These are phyloP conservation scores for Metopia argyrocephala DNA, from an alignment of 2,888 invertebrate genomes.

Conservation along the genomic window DNA sequence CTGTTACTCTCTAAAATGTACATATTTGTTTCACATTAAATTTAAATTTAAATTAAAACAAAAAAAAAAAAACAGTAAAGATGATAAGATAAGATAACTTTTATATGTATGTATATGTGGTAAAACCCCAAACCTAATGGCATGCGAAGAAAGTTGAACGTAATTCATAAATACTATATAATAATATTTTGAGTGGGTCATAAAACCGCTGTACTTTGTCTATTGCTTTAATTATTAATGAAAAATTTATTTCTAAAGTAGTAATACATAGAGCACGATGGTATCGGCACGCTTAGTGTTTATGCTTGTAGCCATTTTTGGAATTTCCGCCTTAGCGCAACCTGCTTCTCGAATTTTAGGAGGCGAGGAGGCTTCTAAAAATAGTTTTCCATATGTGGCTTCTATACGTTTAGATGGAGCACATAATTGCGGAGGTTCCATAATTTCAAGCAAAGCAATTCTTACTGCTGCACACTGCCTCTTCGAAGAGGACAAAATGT, in stretches of 20 bases:
- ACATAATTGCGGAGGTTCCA: conserved; percentile 74
- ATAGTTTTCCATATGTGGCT: conserved; percentile 73
- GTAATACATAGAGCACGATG: conserved; percentile 44
- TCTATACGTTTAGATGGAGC: conserved; percentile 73
- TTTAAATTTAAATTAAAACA: too few species aligned
- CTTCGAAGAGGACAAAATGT: conserved; percentile 65
- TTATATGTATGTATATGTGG: not conserved
- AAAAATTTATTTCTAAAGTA: not conserved
- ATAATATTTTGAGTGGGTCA: conserved; percentile 6
- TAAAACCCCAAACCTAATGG: not conserved
- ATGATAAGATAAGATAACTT: conserved; percentile 19
- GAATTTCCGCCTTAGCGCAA: conserved; percentile 23
- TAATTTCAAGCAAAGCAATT: conserved; percentile 66
- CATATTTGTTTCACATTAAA: too few species aligned
- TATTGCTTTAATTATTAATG: not conserved
- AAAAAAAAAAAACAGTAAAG: not conserved
- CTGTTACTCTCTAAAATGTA: too few species aligned
- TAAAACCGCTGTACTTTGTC: conserved; percentile 4
- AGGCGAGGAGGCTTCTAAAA: conserved; percentile 72
- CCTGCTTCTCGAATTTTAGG: conserved; percentile 70
- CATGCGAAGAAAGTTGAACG: not conserved
- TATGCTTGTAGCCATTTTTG: conserved; percentile 17
- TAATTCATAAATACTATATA: conserved; percentile 33
- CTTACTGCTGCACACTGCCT: conserved; percentile 76
- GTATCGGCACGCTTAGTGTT: conserved; percentile 40